phyloP scores from a whole-genome alignment of 2,888 invertebrate genomes.

The Drosophila pseudotalamancana region DNA sequence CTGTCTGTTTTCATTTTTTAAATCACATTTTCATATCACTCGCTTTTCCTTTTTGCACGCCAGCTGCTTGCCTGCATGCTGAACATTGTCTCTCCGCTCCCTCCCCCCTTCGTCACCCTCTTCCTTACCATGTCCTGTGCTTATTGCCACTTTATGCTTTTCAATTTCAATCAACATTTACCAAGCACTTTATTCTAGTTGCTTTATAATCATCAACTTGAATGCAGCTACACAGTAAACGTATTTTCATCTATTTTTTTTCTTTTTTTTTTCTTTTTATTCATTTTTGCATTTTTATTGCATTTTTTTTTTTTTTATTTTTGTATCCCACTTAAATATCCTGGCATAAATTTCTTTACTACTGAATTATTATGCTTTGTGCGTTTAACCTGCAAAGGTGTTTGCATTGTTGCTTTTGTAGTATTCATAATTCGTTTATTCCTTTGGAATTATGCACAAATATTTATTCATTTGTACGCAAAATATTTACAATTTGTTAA shows the following conservation, averaged over 20 bases:
- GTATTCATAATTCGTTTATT: too few relatives aligned
- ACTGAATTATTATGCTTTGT: too few relatives aligned
- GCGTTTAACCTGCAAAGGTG: too few relatives aligned
- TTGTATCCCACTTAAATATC: slow-evolving; percentile 3
- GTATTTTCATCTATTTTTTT: slow-evolving; percentile 13
- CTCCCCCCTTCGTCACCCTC: not conserved
- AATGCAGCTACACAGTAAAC: slow-evolving; percentile 22
- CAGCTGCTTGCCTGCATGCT: slow-evolving; percentile 18
- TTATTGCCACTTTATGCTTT: slow-evolving; percentile 68
- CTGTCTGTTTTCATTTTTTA: slow-evolving; percentile 43
- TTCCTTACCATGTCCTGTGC: slow-evolving; percentile 20
- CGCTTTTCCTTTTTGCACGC: slow-evolving; percentile 8
- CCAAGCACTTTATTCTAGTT: slow-evolving; percentile 44
- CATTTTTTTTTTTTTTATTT: too few relatives aligned
- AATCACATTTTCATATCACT: slow-evolving; percentile 61
- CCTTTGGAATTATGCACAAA: too few relatives aligned
- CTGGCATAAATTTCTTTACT: too few relatives aligned
- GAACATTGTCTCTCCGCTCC: not conserved
- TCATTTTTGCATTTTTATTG: slow-evolving; percentile 9
- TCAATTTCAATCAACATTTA: slow-evolving; percentile 65
- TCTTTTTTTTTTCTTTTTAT: slow-evolving; percentile 16
- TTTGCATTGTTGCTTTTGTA: too few relatives aligned
- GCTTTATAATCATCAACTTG: slow-evolving; percentile 30
- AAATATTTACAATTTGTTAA: too few relatives aligned
- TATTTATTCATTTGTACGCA: too few relatives aligned